phyloP scores from a whole-genome alignment of 2,113 vertebrate species.

The Sarotherodon lohbergeri region DNA sequence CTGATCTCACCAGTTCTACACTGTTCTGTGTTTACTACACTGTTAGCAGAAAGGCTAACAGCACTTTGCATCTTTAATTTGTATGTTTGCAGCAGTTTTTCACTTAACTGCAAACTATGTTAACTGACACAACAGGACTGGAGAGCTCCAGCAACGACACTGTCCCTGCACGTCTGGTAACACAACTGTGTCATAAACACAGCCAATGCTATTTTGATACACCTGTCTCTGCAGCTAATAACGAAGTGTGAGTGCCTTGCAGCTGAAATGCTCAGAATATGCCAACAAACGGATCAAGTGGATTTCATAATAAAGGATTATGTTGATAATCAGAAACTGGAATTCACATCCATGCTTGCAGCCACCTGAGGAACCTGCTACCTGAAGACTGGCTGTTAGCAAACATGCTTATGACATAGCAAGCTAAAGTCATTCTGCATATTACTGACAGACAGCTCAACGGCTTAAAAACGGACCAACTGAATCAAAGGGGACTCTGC shows the following conservation, averaged over 20 bases:
- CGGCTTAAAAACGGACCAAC: background rate
- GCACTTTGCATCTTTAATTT: background rate
- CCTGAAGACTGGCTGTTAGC: background rate
- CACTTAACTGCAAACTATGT: background rate
- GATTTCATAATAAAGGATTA: background rate
- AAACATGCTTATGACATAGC: background rate
- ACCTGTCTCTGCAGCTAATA: background rate
- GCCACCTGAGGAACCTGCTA: background rate
- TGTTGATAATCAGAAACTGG: background rate
- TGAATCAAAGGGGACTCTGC: background rate
- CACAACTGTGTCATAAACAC: background rate
- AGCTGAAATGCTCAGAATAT: background rate
- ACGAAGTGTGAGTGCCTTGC: background rate
- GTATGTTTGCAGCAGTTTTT: background rate
- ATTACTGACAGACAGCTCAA: background rate
- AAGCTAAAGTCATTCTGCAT: background rate
- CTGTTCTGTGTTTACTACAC: accelerated
- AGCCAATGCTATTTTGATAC: background rate
- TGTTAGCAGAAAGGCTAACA: background rate
- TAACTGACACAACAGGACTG: background rate
- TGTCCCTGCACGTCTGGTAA: background rate
- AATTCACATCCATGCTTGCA: background rate
- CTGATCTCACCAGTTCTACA: background rate
- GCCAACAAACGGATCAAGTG: background rate
- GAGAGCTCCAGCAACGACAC: background rate